These are phyloP conservation scores for Carollia perspicillata DNA, from an alignment of 2,113 vertebrate genomes.

Conservation along the genomic window DNA sequence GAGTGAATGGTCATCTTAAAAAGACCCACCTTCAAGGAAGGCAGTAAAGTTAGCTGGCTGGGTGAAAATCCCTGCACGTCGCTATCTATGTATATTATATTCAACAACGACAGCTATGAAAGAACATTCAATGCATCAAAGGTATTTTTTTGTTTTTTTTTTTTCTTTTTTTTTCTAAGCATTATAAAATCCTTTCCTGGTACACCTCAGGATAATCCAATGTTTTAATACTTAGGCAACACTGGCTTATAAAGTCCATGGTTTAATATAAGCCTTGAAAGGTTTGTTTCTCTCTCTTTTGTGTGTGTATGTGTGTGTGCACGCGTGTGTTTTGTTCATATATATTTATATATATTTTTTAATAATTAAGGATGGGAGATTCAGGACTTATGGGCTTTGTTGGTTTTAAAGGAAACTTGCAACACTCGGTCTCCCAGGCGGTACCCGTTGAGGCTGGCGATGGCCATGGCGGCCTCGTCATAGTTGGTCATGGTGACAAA, in stretches of 20 bases:
- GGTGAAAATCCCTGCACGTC: conserved; percentile 92
- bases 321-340: conserved; percentile 85
- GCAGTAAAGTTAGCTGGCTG: conserved; percentile 95
- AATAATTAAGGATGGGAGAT: conserved; percentile 92
- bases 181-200: conserved; percentile 93
- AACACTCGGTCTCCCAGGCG: conserved; percentile 99
- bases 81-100: conserved; percentile 92
- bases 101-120: conserved; percentile 93
- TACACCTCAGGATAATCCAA: conserved; percentile 93
- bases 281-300: conserved; percentile 90
- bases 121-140: conserved; percentile 95
- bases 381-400: conserved; percentile 99
- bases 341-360: conserved; percentile 89
- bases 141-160: conserved; percentile 82
- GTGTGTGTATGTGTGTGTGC: conserved; percentile 83
- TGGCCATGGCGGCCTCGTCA: conserved; percentile 99
- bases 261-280: conserved; percentile 99
- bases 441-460: conserved; percentile 99
- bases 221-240: conserved; percentile 99
- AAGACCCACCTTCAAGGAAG: conserved; percentile 99
- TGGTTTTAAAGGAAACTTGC: conserved; percentile 99
- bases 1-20: conserved; percentile 92
- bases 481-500: conserved; percentile 99
- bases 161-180: conserved; percentile 87
- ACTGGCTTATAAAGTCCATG: conserved; percentile 99